Evolutionary conservation across 2,113 vertebrate genomes (phyloP).

Genomic region (Tenebrosternarchus preto): DNA sequence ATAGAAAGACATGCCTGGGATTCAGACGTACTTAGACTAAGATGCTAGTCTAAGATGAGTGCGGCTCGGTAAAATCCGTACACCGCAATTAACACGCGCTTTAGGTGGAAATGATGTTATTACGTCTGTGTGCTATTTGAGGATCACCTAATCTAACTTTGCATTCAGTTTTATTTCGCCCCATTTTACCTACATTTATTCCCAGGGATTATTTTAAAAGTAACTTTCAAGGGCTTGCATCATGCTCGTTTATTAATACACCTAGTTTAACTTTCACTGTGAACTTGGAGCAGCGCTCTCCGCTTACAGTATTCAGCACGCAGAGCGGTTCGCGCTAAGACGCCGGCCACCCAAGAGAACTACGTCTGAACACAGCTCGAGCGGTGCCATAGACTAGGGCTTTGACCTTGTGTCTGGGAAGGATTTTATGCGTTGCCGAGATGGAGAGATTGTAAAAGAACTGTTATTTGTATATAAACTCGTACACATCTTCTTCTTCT

Average conservation of each 20-base stretch:
- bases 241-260: constrained; percentile 42
- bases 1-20: constrained; percentile 50
- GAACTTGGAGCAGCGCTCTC: constrained; percentile 2
- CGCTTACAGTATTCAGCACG: too few species aligned
- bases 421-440: too few species aligned
- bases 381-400: too few species aligned
- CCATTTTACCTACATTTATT: constrained; percentile 2
- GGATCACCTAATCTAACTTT: not conserved
- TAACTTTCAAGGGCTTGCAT: constrained; percentile 49
- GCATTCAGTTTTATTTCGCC: not conserved
- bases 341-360: too few species aligned
- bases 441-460: too few species aligned
- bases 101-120: constrained; percentile 38
- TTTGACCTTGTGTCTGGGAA: too few species aligned
- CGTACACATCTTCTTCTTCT: too few species aligned
- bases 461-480: too few species aligned
- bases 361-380: too few species aligned
- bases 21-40: not conserved
- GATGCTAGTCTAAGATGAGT: constrained; percentile 13
- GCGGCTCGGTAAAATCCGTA: constrained; percentile 24
- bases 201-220: constrained; percentile 1
- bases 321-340: too few species aligned
- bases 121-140: not conserved
- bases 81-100: constrained; percentile 14
- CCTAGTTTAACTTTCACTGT: constrained; percentile 33